Evolutionary conservation across 2,888 invertebrate genomes (phyloP).

Genomic region (Ochropleura leucogaster): DNA sequence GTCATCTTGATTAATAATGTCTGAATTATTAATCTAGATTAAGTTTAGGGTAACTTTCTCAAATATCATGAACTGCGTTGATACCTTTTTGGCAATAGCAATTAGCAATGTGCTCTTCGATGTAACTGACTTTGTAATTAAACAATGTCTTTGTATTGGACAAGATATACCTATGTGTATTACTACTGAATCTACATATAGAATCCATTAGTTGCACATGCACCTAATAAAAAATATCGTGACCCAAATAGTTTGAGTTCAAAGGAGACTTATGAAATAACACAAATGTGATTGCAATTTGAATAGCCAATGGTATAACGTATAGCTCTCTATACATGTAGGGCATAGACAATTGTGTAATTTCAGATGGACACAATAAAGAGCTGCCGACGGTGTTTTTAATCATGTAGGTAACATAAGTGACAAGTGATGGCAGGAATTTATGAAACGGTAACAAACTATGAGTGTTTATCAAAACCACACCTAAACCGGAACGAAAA

Average conservation of each 20-base stretch:
- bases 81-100: background rate
- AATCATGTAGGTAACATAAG: slow-evolving; percentile 36
- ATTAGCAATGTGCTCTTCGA: background rate
- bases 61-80: background rate
- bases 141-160: background rate
- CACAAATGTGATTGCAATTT: slow-evolving; percentile 47
- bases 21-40: background rate
- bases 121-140: background rate
- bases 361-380: slow-evolving; percentile 38
- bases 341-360: slow-evolving; percentile 74
- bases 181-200: background rate
- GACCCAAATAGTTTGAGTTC: slow-evolving; percentile 41
- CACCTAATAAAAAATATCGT: slow-evolving; percentile 16
- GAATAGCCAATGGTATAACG: slow-evolving; percentile 49
- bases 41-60: background rate
- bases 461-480: slow-evolving; percentile 50
- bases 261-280: slow-evolving; percentile 50
- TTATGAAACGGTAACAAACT: slow-evolving; percentile 34
- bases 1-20: no score
- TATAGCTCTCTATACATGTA: slow-evolving; percentile 62
- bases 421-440: slow-evolving; percentile 43
- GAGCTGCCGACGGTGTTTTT: slow-evolving; percentile 39
- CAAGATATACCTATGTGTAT: background rate
- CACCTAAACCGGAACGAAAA: slow-evolving; percentile 51
- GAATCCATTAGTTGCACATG: slow-evolving; percentile 31